These are phyloP conservation scores for Cydia pomonella DNA, from an alignment of 1,140 invertebrate species.

Conservation along the genomic window DNA sequence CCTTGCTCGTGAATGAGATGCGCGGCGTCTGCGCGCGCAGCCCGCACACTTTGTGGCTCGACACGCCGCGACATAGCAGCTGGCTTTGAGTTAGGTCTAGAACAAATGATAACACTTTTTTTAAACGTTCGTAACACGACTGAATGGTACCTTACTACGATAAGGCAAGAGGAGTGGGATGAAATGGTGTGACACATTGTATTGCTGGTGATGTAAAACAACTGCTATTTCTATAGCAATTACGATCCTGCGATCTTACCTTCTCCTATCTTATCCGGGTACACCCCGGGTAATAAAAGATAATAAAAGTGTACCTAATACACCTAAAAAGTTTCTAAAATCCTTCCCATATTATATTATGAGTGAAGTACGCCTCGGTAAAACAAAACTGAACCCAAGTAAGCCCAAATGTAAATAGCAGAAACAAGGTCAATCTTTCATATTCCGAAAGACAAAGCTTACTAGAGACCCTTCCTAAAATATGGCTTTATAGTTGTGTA, in stretches of 20 bases:
- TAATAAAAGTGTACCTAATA: neutral
- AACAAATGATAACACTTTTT: constrained; percentile 43
- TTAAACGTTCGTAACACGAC: no score
- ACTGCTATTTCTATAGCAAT: no score
- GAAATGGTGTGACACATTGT: no score
- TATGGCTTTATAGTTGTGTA: neutral
- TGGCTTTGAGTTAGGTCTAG: constrained; percentile 70
- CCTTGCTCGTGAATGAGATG: constrained; percentile 80
- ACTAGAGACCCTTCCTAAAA: neutral
- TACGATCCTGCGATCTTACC: no score
- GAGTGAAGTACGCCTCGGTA: neutral
- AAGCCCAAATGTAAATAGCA: neutral
- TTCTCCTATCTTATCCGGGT: no score
- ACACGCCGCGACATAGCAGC: constrained; percentile 63
- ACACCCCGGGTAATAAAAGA: no score
- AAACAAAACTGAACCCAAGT: neutral
- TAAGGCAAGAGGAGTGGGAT: no score
- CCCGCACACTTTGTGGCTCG: constrained; percentile 64
- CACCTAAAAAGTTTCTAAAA: neutral
- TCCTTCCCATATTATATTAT: neutral
- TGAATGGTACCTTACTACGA: no score
- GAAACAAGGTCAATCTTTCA: neutral
- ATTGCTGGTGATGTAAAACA: no score
- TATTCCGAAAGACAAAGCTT: neutral
- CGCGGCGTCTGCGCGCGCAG: constrained; percentile 70